Evolutionary conservation across 1,140 invertebrate genomes (phyloP).

Genomic region (Araneus ventricosus): DNA sequence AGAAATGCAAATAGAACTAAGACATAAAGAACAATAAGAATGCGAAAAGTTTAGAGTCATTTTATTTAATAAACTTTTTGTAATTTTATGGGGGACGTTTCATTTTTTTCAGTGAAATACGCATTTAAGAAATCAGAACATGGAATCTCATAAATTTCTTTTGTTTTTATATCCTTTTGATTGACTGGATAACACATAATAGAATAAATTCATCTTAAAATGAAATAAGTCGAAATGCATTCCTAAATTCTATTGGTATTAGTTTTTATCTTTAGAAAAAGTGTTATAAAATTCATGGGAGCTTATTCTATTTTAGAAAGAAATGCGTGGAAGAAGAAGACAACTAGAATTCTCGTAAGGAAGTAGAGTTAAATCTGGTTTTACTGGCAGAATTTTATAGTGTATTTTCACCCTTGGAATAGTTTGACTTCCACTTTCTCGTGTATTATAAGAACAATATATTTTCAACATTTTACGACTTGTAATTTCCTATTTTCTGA

Average conservation of each 20-base stretch:
- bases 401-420: neutral
- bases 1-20: too few relatives aligned
- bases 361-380: neutral
- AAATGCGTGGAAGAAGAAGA: neutral
- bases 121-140: too few relatives aligned
- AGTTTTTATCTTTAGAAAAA: too few relatives aligned
- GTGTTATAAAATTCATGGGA: neutral
- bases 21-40: too few relatives aligned
- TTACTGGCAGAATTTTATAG: neutral
- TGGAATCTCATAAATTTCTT: too few relatives aligned
- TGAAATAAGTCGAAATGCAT: too few relatives aligned
- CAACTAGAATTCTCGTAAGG: neutral
- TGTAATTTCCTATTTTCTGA: neutral
- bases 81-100: too few relatives aligned
- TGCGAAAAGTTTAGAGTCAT: too few relatives aligned
- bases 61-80: too few relatives aligned
- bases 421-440: neutral
- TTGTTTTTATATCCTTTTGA: neutral
- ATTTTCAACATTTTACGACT: neutral
- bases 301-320: neutral
- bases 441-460: neutral
- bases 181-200: too few relatives aligned
- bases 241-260: too few relatives aligned
- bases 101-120: too few relatives aligned
- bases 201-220: neutral